phyloP scores from a whole-genome alignment of 2,113 vertebrate genomes.

The Felis catus region F.catus_Fca126_mat1.0 CM031417.1:120759001-120759500 shows the following conservation, averaged over 20 bases:
- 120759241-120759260: not conserved
- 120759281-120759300: not conserved
- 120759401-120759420: conserved; percentile 18
- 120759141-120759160: not conserved
- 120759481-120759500: conserved; percentile 49
- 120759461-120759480: not conserved
- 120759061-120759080: not conserved
- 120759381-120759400: conserved; percentile 46
- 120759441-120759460: conserved; percentile 12
- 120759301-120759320: not conserved
- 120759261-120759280: not conserved
- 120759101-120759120: not conserved
- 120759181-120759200: not conserved
- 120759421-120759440: conserved; percentile 8
- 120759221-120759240: not conserved
- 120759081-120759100: not conserved
- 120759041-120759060: not conserved
- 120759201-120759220: conserved; percentile 1
- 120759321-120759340: not conserved
- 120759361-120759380: conserved; percentile 38
- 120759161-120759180: not conserved
- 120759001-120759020: not conserved
- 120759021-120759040: not conserved
- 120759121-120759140: not conserved
- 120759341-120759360: not conserved